Percentiles rank a stretch among this genome's conserved stretches.
Evolutionary conservation across 2,888 invertebrate species (phyloP).

Genomic region (Leistus spinibarbis): DNA sequence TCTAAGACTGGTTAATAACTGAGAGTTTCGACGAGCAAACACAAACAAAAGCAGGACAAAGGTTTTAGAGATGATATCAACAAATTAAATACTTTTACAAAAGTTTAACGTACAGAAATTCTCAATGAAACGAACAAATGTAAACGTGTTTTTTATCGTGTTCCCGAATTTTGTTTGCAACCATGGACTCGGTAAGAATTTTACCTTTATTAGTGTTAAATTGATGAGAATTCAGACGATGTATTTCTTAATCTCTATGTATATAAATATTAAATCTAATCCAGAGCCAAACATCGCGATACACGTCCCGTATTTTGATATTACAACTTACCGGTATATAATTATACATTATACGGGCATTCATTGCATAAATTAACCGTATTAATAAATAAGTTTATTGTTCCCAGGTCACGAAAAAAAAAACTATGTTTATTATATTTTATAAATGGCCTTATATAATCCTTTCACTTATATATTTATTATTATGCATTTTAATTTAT

Average conservation of each 20-base stretch:
- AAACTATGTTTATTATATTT: no score
- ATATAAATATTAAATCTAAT: neutral
- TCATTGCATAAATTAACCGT: neutral
- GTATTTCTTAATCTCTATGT: neutral
- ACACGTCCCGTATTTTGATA: neutral
- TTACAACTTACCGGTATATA: neutral
- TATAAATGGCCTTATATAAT: neutral
- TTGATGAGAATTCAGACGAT: neutral
- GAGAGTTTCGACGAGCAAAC: conserved; percentile 27
- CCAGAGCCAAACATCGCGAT: neutral
- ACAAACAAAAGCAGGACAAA: conserved; percentile 18
- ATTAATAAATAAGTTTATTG: neutral
- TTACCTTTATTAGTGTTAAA: neutral
- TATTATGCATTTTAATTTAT: neutral
- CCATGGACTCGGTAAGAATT: neutral
- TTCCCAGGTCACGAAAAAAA: no score
- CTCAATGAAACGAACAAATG: neutral
- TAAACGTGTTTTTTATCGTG: neutral
- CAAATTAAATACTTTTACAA: neutral
- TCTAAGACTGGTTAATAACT: conserved; percentile 30
- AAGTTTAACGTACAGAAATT: neutral
- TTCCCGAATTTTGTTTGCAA: neutral
- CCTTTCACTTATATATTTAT: neutral
- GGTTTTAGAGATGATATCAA: neutral
- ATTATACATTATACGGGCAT: neutral